These are phyloP conservation scores for Engraulis encrasicolus DNA, from an alignment of 2,113 vertebrate species.

Conservation along the genomic window DNA sequence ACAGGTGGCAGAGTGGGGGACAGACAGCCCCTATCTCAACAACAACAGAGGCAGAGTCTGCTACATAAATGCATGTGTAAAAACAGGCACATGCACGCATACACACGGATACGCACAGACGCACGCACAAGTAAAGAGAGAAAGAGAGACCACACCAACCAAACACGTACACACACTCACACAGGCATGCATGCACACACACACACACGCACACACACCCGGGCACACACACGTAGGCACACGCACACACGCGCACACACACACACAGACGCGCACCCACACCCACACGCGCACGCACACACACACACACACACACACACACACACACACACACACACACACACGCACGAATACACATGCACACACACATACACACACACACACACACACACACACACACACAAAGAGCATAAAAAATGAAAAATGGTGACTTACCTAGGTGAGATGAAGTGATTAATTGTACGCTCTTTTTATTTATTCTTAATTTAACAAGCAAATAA, in stretches of 20 bases:
- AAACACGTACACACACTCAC: background rate
- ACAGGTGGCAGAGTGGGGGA: background rate
- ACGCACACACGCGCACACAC: background rate
- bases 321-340: background rate
- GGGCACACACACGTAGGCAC: background rate
- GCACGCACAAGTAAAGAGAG: too few species aligned
- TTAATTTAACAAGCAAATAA: background rate
- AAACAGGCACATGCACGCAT: background rate
- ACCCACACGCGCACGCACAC: background rate
- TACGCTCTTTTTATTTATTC: background rate
- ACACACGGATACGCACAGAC: background rate
- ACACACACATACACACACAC: constrained; percentile 6
- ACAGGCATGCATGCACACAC: background rate
- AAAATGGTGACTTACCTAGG: too few species aligned
- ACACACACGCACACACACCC: background rate
- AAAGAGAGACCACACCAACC: too few species aligned
- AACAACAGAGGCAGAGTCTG: background rate
- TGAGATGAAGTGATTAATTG: too few species aligned
- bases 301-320: background rate
- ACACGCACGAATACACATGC: background rate
- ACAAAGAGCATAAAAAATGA: too few species aligned
- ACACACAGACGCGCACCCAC: too few species aligned
- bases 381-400: background rate
- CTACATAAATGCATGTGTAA: background rate
- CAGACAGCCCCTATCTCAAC: background rate